Conservation (phyloP, 2,797 vertebrate species). For the Nasua narica region DNA sequence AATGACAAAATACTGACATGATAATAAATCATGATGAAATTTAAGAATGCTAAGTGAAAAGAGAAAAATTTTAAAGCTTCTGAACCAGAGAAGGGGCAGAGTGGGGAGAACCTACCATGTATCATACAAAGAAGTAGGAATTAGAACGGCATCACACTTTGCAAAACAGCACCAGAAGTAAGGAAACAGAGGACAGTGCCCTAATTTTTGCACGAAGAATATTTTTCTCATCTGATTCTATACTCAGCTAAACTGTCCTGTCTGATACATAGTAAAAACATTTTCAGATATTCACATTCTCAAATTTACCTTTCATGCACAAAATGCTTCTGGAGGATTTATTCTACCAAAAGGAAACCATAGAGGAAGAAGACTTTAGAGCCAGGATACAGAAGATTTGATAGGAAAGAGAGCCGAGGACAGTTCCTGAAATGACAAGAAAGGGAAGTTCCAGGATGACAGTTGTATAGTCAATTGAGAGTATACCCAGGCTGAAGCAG, state of each 20-base stretch:
- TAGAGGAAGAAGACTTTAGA: neutral
- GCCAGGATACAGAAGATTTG: neutral
- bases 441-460: neutral
- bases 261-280: neutral
- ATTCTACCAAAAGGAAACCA: neutral
- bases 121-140: neutral
- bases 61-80: neutral
- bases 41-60: neutral
- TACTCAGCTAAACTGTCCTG: neutral
- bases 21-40: neutral
- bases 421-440: neutral
- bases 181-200: neutral
- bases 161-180: neutral
- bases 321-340: neutral
- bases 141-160: neutral
- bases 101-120: neutral
- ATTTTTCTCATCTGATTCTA: neutral
- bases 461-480: neutral
- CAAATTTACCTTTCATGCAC: neutral
- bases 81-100: neutral
- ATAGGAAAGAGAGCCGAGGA: neutral
- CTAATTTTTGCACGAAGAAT: neutral
- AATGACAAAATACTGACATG: neutral
- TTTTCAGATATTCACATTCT: neutral
- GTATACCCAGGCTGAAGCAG: neutral